Percentiles rank a stretch among this genome's conserved stretches.
phyloP scores from a whole-genome alignment of 2,113 vertebrate genomes.

The Ardeotis arabs region DNA sequence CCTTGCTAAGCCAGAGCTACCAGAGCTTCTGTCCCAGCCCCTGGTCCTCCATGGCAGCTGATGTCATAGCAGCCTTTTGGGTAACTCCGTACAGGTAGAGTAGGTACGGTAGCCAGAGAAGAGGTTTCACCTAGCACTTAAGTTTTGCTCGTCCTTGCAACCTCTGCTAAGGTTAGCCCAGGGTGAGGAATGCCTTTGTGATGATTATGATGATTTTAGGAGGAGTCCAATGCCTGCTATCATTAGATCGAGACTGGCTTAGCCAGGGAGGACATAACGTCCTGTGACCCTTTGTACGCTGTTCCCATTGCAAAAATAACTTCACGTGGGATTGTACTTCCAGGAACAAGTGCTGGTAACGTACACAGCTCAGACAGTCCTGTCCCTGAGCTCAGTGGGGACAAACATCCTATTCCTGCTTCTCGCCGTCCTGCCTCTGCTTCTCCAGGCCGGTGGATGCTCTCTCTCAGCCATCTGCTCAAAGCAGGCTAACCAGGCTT shows the following conservation, averaged over 20 bases:
- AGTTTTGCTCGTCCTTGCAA: not conserved
- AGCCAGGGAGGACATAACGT: not conserved
- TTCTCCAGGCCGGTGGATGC: not conserved
- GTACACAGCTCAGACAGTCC: not conserved
- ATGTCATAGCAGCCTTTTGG: not conserved
- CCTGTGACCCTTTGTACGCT: not conserved
- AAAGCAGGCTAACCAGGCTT: not conserved
- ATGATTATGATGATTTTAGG: not conserved
- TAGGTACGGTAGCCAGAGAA: not conserved
- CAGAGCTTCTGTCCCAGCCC: not conserved
- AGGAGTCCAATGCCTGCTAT: not conserved
- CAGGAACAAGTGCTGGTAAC: not conserved
- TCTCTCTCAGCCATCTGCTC: not conserved
- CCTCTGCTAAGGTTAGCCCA: not conserved
- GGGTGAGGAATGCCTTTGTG: not conserved
- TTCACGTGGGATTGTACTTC: not conserved
- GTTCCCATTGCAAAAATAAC: conserved; percentile 47
- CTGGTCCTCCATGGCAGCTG: not conserved
- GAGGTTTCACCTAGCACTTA: not conserved
- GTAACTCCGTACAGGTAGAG: not conserved
- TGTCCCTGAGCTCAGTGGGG: not conserved
- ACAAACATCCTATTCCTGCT: not conserved
- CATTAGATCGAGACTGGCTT: not conserved
- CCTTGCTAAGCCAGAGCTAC: not conserved
- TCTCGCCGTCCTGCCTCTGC: not conserved